Conservation (phyloP, 2,113 vertebrate species). For the Myotis yumanensis region DNA sequence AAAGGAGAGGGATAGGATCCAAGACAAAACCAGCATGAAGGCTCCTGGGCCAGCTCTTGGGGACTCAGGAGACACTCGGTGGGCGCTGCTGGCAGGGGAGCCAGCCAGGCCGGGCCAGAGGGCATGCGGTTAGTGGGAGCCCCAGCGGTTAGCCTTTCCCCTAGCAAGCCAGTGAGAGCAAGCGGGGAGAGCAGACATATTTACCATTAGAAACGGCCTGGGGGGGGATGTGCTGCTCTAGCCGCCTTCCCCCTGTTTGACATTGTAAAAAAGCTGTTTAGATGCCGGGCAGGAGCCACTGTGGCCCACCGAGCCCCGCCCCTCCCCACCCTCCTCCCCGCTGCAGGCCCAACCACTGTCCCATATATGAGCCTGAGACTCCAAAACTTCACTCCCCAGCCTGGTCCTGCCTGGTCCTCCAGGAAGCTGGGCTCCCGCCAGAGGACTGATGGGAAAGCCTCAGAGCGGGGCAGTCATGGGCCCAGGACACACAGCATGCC, state of each 20-base stretch:
- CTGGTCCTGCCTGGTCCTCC: constrained; percentile 18
- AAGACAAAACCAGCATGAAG: neutral
- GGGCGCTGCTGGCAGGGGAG: constrained; percentile 25
- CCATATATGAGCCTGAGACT: neutral
- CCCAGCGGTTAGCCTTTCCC: constrained; percentile 76
- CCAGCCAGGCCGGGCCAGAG: constrained; percentile 30
- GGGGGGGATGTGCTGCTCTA: constrained; percentile 92
- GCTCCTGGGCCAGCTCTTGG: constrained; percentile 15
- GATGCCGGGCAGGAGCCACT: constrained; percentile 64
- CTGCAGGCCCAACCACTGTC: constrained; percentile 12
- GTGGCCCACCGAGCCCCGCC: constrained; percentile 42
- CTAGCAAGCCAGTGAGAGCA: constrained; percentile 73
- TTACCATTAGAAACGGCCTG: constrained; percentile 99
- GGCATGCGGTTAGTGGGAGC: constrained; percentile 84
- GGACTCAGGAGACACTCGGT: neutral
- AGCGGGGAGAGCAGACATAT: constrained; percentile 89
- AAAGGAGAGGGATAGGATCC: neutral
- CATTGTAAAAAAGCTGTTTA: constrained; percentile 92
- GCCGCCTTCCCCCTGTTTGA: constrained; percentile 96
- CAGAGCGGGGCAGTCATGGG: neutral
- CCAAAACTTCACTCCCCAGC: neutral
- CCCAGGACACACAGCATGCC: neutral
- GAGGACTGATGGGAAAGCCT: neutral
- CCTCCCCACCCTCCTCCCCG: neutral
- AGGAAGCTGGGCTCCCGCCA: neutral